Base-by-base conservation (phyloP, 1,140 invertebrate species). In the Matsumurasca onukii region DNA sequence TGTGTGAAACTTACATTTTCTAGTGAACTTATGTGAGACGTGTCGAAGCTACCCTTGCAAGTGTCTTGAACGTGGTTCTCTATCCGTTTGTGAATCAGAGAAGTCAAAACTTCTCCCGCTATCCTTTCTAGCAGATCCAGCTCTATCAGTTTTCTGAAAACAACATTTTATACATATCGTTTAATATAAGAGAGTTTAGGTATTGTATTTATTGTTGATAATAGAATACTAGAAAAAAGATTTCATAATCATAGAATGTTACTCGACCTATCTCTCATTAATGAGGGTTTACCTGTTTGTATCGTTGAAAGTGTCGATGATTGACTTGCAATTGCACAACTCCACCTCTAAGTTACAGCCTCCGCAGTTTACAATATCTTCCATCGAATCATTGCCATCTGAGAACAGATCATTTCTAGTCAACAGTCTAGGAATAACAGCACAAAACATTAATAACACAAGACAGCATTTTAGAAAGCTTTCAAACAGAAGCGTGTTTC, bases 41-140 rank as follows among this genome's bases (percentile, higher is more conserved):
- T 85, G 81, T 95, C 91, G 81, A 94, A 95, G 70, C 88, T 91
- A 62, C 90, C 90, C 75, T 91, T 88, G 75, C 93, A 95, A 0
- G 87, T 86, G 71, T 87, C 87, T 74, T 87, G 85, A 9, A 96
- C 89, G 75, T 95, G 89, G 73, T 84, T 84, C 77, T 91, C 86
- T 62, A 96, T 95, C 73, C 89, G 86, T 70, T 88, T 79, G 75
- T 94, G 90, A 59, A 94, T 92, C 55, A 95, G 84, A 57, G 85
- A 86, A 12, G 92, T 94, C 9, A 95, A 80, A 3, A 92, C 87
- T 77, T 92, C 89, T 3, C 91, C 91, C 1, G 90, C 87, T 2
- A 95, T 77, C 71, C 89, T 83, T 77, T 95, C 92, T 15, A 95
- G 79, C 59, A 96, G 79, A 69, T 89, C 87, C 67, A 95, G 80